A percentile compares a stretch with the other conserved stretches of the same genome.
Conservation (phyloP, 2,113 vertebrate species). For the Maccullochella peelii region DNA sequence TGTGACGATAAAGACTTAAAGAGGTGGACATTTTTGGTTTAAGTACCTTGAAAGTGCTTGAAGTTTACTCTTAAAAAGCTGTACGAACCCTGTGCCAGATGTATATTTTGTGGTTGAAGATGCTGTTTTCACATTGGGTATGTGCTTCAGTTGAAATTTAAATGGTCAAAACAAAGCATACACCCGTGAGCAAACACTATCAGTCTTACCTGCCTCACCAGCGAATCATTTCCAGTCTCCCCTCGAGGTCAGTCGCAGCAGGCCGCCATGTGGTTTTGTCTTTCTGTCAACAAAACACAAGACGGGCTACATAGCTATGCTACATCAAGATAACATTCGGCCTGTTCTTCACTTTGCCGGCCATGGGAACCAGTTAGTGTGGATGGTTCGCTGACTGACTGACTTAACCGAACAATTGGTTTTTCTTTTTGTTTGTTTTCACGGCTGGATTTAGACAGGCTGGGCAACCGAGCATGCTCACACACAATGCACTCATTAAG, state of each 20-base stretch:
- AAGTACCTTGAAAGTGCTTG: no score
- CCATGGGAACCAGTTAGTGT: conserved; percentile 54
- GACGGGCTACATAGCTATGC: conserved; percentile 43
- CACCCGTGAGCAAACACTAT: conserved; percentile 51
- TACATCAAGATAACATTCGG: conserved; percentile 66
- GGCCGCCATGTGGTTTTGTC: conserved; percentile 46
- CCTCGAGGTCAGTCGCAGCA: conserved; percentile 62
- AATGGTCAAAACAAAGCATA: conserved; percentile 14
- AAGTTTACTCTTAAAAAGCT: no score
- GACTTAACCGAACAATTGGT: conserved; percentile 42
- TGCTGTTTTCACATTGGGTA: not conserved
- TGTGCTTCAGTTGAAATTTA: conserved; percentile 13
- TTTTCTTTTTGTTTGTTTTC: conserved; percentile 7
- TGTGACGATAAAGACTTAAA: no score
- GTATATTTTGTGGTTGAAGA: not conserved
- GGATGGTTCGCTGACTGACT: conserved; percentile 1
- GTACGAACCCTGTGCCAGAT: not conserved
- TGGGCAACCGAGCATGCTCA: not conserved
- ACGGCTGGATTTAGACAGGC: conserved; percentile 23
- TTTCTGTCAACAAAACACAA: conserved; percentile 68
- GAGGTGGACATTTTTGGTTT: no score
- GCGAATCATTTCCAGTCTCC: conserved; percentile 25
- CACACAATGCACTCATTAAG: conserved; percentile 29
- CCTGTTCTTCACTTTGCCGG: conserved; percentile 45
- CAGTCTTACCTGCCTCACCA: conserved; percentile 55